Evolutionary conservation across 2,113 vertebrate genomes (phyloP).

Genomic region (Syngnathoides biaculeatus): DNA sequence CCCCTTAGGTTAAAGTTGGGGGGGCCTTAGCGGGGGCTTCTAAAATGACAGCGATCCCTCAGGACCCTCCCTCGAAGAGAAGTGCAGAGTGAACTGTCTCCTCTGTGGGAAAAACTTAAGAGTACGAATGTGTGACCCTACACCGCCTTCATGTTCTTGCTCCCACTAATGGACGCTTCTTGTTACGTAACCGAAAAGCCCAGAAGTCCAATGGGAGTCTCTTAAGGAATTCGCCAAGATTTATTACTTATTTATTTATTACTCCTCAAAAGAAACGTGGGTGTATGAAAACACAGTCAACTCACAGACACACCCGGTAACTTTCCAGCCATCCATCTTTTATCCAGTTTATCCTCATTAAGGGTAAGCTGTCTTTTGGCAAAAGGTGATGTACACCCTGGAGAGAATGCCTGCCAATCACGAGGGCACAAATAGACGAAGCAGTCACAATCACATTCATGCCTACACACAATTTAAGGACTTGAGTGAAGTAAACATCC

Average conservation of each 20-base stretch:
- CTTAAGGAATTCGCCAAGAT: slow-evolving; percentile 18
- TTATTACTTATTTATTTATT: slow-evolving; percentile 4
- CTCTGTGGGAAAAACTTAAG: slow-evolving; percentile 61
- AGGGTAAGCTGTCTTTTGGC: neutral
- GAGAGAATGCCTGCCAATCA: too few species aligned
- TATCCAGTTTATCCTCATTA: neutral
- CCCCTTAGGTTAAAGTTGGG: neutral
- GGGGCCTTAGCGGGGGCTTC: neutral
- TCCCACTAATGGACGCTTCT: slow-evolving; percentile 16
- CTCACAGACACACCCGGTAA: neutral
- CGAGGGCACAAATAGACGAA: too few species aligned
- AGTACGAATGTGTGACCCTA: slow-evolving; percentile 37
- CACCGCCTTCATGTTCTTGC: slow-evolving; percentile 36
- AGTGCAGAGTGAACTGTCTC: slow-evolving; percentile 25
- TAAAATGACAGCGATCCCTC: slow-evolving; percentile 37
- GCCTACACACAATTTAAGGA: too few species aligned
- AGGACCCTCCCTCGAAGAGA: slow-evolving; percentile 15
- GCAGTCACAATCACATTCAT: too few species aligned
- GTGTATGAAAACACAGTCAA: neutral
- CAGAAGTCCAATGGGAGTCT: slow-evolving; percentile 20
- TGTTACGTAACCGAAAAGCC: slow-evolving; percentile 45
- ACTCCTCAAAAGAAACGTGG: slow-evolving; percentile 4
- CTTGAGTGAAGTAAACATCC: too few species aligned
- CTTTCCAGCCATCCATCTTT: neutral
- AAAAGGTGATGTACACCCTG: too few species aligned